Evolutionary conservation across 2,888 invertebrate species (phyloP), one percentile per base, ranked within the genome.

Genomic region (Deroplatys truncata): DNA sequence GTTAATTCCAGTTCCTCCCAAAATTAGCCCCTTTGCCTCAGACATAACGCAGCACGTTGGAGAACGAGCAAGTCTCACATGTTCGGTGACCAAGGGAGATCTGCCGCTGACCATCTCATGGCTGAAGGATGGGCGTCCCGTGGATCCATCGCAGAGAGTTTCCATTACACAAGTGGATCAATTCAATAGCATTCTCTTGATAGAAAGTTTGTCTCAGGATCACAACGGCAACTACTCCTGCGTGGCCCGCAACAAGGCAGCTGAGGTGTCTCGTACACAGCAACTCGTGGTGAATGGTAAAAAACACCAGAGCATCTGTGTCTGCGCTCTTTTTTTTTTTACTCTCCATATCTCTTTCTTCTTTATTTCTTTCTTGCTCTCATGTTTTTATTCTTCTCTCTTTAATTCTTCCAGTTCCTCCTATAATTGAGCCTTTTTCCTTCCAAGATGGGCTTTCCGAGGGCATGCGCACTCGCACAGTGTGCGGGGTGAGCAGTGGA

Each of bases 361-460:
- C 93, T 72, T 72, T 93, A 93, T 93, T 94, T 94, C 94, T 94
- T 94, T 94, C 93, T 94, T 93, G 94, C 93, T 93, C 94, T 95
- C 94, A 94, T 94, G 94, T 94, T 94, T 94, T 94, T 89, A 88
- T 94, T 95, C 94, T 93, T 93, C 93, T 93, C 93, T 93, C 93
- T 94, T 93, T 94, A 90, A 90, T 93, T 93, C 93, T 94, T 95
- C 93, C 96, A 97, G 97, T 97, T 95, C 97, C 97, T 94, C 97
- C 97, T 94, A 96, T 96, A 95, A 97, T 97, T 95, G 96, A 96
- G 95, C 96, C 97, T 94, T 97, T 97, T 96, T 95, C 95, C 95
- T 97, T 97, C 95, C 96, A 96, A 96, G 97, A 96, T 94, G 96
- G 96, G 94, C 95, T 97, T 93, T 96, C 96, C 93, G 96, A 97